Evolutionary conservation across 2,797 vertebrate species (phyloP).

Genomic region (Synanceia verrucosa): DNA sequence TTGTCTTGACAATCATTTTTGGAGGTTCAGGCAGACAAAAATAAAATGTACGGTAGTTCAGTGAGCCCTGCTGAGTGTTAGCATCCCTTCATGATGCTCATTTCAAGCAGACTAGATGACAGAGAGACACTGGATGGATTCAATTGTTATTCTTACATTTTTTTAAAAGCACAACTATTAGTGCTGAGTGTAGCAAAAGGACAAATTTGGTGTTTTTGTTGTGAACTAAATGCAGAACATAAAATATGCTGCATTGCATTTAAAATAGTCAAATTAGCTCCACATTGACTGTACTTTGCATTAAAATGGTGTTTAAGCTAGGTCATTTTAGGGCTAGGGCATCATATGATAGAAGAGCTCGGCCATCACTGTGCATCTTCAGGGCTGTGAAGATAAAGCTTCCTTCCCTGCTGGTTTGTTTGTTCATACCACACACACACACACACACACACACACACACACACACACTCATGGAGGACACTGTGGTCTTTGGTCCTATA

Average conservation of each 20-base stretch:
- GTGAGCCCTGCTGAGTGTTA: background rate
- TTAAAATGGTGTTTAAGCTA: background rate
- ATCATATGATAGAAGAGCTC: background rate
- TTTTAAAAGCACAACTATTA: background rate
- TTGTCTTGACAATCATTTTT: conserved; percentile 16
- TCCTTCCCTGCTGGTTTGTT: conserved; percentile 8
- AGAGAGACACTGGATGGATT: conserved; percentile 6
- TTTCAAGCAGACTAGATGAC: conserved; percentile 8
- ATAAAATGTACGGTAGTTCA: conserved; percentile 15
- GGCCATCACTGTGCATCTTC: conserved; percentile 11
- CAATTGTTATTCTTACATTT: conserved; percentile 16
- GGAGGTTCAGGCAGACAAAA: background rate
- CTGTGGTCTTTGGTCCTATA: conserved; percentile 12
- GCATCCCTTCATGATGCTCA: conserved; percentile 15
- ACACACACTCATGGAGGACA: conserved; percentile 21
- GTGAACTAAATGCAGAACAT: conserved; percentile 1
- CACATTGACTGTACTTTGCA: background rate
- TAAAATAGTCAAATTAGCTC: background rate
- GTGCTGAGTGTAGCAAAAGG: background rate
- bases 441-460: background rate
- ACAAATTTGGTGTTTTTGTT: conserved; percentile 14
- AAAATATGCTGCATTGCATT: background rate
- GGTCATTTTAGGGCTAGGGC: background rate
- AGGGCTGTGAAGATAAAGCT: conserved; percentile 16
- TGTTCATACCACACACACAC: conserved; percentile 29